A percentile compares a stretch with the other conserved stretches of the same genome.
Evolutionary conservation across 2,888 invertebrate species (phyloP).

Genomic region (Muscina levida): DNA sequence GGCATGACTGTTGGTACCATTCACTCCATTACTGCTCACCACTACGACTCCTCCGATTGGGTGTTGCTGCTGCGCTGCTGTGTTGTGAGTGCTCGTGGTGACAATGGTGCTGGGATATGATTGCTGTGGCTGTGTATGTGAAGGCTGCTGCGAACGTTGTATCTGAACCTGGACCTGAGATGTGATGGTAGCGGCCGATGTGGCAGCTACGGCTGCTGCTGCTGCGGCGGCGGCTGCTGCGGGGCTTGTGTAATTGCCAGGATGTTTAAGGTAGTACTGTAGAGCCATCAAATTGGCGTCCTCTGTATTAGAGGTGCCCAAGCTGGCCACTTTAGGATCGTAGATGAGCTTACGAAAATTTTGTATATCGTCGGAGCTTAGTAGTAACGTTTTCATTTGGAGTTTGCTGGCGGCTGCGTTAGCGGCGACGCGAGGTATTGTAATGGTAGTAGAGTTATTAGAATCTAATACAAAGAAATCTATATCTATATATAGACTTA

Average conservation of each 20-base stretch:
- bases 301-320: conserved; percentile 65
- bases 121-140: conserved; percentile 29
- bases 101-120: conserved; percentile 42
- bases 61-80: conserved; percentile 39
- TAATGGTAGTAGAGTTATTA: conserved; percentile 4
- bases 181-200: conserved; percentile 53
- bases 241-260: conserved; percentile 72
- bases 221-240: conserved; percentile 52
- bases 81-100: conserved; percentile 18
- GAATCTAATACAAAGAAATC: no score
- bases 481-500: no score
- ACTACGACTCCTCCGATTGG: conserved; percentile 33
- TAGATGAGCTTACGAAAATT: conserved; percentile 76
- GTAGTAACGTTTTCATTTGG: conserved; percentile 76
- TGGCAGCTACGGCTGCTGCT: conserved; percentile 53
- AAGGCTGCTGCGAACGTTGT: conserved; percentile 42
- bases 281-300: conserved; percentile 74
- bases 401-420: conserved; percentile 44
- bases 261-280: conserved; percentile 77
- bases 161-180: conserved; percentile 56
- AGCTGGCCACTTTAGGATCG: conserved; percentile 70
- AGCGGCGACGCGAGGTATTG: conserved; percentile 15
- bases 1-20: conserved; percentile 35
- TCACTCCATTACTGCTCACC: conserved; percentile 42
- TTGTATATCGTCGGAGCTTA: conserved; percentile 76